Percentiles rank a stretch among this genome's conserved stretches.
phyloP scores from a whole-genome alignment of 2,888 invertebrate genomes.

The Mythimna loreyi region DNA sequence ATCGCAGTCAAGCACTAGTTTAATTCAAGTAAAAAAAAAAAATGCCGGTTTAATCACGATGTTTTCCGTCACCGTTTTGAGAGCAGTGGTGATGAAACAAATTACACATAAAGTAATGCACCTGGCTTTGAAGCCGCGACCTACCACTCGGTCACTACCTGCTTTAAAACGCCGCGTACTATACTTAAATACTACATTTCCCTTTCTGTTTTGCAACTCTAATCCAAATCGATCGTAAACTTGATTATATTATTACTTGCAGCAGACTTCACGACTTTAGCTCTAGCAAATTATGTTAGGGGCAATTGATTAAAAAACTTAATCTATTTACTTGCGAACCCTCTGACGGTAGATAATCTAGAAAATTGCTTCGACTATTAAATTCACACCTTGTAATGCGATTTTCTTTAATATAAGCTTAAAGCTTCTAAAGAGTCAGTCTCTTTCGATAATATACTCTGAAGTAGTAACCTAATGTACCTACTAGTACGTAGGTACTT shows the following conservation, averaged over 20 bases:
- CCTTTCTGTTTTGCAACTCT: conserved; percentile 27
- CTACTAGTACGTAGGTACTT: not conserved
- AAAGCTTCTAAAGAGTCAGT: not conserved
- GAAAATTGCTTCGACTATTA: conserved; percentile 47
- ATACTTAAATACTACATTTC: no score
- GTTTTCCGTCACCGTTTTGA: no score
- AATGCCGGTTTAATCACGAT: no score
- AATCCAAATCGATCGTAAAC: conserved; percentile 40
- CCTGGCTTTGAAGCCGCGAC: no score
- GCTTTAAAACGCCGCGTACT: no score
- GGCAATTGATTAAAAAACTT: conserved; percentile 55
- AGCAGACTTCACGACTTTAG: conserved; percentile 42
- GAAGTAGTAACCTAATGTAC: not conserved
- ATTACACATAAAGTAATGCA: no score
- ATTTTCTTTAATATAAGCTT: conserved; percentile 17
- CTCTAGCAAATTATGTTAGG: conserved; percentile 50
- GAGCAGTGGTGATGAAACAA: no score
- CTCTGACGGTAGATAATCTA: conserved; percentile 47
- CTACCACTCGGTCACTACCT: no score
- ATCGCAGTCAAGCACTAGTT: no score
- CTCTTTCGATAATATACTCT: not conserved
- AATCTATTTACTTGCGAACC: conserved; percentile 47
- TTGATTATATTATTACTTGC: conserved; percentile 51
- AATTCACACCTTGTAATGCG: conserved; percentile 32
- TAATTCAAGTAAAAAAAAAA: no score